Base-by-base conservation (phyloP, 2,888 invertebrate genomes). In the Osedax frankpressi region DNA sequence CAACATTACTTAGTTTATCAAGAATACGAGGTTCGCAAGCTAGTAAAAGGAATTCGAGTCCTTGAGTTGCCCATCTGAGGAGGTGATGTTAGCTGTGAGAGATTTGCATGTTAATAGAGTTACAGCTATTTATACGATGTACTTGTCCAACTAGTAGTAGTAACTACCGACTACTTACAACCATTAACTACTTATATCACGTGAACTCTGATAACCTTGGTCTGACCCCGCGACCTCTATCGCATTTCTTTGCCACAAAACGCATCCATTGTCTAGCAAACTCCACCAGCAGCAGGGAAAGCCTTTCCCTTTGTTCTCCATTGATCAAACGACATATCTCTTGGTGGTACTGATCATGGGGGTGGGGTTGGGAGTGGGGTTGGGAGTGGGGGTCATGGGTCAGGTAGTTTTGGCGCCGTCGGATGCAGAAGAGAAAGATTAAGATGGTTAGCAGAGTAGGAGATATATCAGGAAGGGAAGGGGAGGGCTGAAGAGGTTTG, bases 261-360 rank as follows among this genome's bases (percentile, higher is more conserved):
- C 88, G 87, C 91, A 94, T 93, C 94, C 94, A 94, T 81, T 91
- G 88, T 78, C 88, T 87, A 11, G 91, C 90, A 82, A 91, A 91
- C 59, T 87, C 85, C 2, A 90, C 88, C 79, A 91, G 87, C 74
- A 88, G 88, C 30, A 87, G 80, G 0, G 89, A 88, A 30, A 90
- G 82, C 76, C 86, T 82, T 14, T 80, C 79, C 80, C 87, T 81
- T 79, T 85, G 77, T 60, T 83, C 83, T 6, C 82, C 80, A 28
- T 87, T 87, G 59, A 89, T 88, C 75, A 90, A 86, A 25, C 90
- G 88, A 72, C 89, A 88, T 75, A 90, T 87, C 83, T 91, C 91
- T 80, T 89, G 89, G 84, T 91, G 89, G 77, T 85, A 86, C 85
- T 86, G 79, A 1, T 44, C 6, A 19, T 44, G 44, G 44, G 44